Evolutionary conservation across 2,797 vertebrate genomes (phyloP).

Genomic region (Darevskia mixta): DNA sequence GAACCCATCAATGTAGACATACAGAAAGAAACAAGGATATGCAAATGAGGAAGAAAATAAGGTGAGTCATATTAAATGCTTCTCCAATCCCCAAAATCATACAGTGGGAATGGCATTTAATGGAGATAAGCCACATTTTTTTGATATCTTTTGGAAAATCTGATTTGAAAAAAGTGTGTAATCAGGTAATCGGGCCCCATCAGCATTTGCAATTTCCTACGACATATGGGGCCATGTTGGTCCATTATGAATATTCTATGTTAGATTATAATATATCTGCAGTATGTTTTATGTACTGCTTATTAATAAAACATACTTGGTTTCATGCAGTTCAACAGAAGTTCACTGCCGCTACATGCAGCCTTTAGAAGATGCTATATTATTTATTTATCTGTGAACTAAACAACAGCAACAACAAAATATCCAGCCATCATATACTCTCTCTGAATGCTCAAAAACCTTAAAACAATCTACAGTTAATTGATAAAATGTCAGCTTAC

Average conservation of each 20-base stretch:
- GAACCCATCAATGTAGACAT: background rate
- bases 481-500: constrained; percentile 59
- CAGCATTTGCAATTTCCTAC: background rate
- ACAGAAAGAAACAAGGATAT: background rate
- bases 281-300: constrained; percentile 36
- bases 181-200: background rate
- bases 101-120: background rate
- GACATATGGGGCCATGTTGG: constrained; percentile 12
- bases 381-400: constrained; percentile 15
- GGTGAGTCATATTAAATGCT: background rate
- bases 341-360: constrained; percentile 40
- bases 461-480: constrained; percentile 59
- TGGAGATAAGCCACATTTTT: background rate
- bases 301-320: constrained; percentile 57
- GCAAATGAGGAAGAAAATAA: background rate
- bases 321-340: constrained; percentile 56
- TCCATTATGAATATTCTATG: constrained; percentile 17
- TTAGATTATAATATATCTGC: constrained; percentile 39
- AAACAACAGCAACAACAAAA: background rate
- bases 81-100: background rate
- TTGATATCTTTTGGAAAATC: background rate
- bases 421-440: background rate
- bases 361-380: constrained; percentile 21
- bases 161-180: background rate
- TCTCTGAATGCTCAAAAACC: constrained; percentile 37